Conservation (phyloP, 2,888 invertebrate genomes). For the Masnerella sp. region DNA sequence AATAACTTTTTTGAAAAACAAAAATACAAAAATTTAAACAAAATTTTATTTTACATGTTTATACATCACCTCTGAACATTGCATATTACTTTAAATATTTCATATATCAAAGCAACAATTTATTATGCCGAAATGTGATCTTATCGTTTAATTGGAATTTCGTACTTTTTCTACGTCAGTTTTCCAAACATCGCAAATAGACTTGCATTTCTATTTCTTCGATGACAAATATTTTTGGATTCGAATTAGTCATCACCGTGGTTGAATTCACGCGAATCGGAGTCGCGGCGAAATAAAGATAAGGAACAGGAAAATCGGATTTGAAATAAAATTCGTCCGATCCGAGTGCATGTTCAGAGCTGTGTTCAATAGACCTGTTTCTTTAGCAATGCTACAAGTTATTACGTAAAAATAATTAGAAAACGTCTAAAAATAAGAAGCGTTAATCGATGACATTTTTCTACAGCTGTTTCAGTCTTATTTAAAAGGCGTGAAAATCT, state of each 20-base stretch:
- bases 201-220: constrained; percentile 17
- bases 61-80: too few relatives aligned
- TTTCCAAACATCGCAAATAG: neutral
- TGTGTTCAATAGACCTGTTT: neutral
- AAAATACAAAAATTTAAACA: too few relatives aligned
- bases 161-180: constrained; percentile 1
- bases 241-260: constrained; percentile 25
- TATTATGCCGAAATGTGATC: too few relatives aligned
- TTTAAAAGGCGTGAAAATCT: neutral
- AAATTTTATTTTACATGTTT: too few relatives aligned
- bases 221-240: constrained; percentile 16
- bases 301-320: neutral
- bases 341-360: neutral
- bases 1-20: too few relatives aligned
- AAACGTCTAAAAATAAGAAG: constrained; percentile 9
- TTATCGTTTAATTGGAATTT: neutral
- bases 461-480: too few relatives aligned
- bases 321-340: neutral
- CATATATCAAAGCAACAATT: too few relatives aligned
- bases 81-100: too few relatives aligned
- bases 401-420: constrained; percentile 9
- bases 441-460: neutral
- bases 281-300: constrained; percentile 1
- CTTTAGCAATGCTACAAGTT: neutral
- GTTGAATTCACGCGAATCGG: neutral